These are phyloP conservation scores for Diaprepes abbreviatus DNA, from an alignment of 2,888 invertebrate genomes.

Conservation along the genomic window DNA sequence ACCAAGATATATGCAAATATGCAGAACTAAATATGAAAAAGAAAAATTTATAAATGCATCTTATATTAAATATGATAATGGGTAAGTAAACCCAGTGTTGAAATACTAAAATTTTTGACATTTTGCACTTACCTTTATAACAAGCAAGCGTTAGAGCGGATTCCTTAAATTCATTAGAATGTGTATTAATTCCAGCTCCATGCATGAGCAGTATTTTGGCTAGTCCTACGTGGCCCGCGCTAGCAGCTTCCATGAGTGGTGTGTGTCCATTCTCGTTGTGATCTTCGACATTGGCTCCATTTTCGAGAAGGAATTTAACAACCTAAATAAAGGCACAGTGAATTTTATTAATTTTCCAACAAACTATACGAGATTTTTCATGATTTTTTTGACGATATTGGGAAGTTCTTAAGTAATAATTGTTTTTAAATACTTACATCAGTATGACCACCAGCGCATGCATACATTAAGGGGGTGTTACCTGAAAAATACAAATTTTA, in stretches of 20 bases:
- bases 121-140: constrained; percentile 94
- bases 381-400: too few species aligned
- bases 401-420: too few species aligned
- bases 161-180: constrained; percentile 99
- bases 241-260: constrained; percentile 98
- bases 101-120: too few species aligned
- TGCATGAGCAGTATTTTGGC: constrained; percentile 92
- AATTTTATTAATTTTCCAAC: neutral
- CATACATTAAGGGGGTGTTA: constrained; percentile 97
- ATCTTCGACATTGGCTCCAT: constrained; percentile 95
- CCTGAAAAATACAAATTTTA: constrained; percentile 67
- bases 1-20: too few species aligned
- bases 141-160: constrained; percentile 86
- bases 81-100: too few species aligned
- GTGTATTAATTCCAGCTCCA: constrained; percentile 98
- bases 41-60: too few species aligned
- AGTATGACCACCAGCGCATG: constrained; percentile 94
- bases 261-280: constrained; percentile 99
- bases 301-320: constrained; percentile 79
- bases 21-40: too few species aligned
- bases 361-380: too few species aligned
- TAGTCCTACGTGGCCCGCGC: constrained; percentile 93
- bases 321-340: constrained; percentile 18
- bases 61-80: too few species aligned
- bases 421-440: constrained; percentile 42